A percentile compares a stretch with the other conserved stretches of the same genome.
These are phyloP conservation scores for Polydesmus complanatus DNA, from an alignment of 2,888 invertebrate genomes.

Conservation along the genomic window DNA sequence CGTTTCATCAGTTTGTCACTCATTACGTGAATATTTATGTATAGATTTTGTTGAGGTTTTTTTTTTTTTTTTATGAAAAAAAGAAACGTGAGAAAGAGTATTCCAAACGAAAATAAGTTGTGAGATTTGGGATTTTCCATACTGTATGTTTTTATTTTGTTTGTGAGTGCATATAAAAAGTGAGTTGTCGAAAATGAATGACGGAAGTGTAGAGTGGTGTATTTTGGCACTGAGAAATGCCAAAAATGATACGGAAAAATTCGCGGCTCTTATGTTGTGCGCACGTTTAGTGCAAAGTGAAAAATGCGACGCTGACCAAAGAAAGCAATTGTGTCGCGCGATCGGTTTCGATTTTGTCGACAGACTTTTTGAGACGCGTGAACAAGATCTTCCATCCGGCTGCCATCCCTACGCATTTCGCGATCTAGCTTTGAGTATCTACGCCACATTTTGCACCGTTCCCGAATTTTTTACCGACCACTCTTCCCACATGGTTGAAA, in stretches of 20 bases:
- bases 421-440: slow-evolving; percentile 72
- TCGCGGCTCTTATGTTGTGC: slow-evolving; percentile 80
- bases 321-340: slow-evolving; percentile 54
- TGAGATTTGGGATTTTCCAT: too few species aligned
- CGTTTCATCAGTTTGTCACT: too few species aligned
- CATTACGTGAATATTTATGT: too few species aligned
- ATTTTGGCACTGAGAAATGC: slow-evolving; percentile 62
- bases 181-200: too few species aligned
- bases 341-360: slow-evolving; percentile 77
- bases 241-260: slow-evolving; percentile 74
- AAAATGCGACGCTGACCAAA: slow-evolving; percentile 51
- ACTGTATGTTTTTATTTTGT: too few species aligned
- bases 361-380: slow-evolving; percentile 51
- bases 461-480: slow-evolving; percentile 22
- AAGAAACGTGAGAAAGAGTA: too few species aligned
- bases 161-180: too few species aligned
- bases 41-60: too few species aligned
- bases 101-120: too few species aligned
- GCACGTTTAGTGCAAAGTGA: slow-evolving; percentile 63
- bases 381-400: slow-evolving; percentile 57
- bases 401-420: slow-evolving; percentile 82
- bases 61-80: too few species aligned
- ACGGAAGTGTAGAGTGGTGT: slow-evolving; percentile 69
- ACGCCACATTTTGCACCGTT: slow-evolving; percentile 56
- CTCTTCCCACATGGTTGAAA: slow-evolving; percentile 9